These are phyloP conservation scores for Macropus fuliginosus DNA, from an alignment of 2,797 vertebrate species.

Conservation along the genomic window DNA sequence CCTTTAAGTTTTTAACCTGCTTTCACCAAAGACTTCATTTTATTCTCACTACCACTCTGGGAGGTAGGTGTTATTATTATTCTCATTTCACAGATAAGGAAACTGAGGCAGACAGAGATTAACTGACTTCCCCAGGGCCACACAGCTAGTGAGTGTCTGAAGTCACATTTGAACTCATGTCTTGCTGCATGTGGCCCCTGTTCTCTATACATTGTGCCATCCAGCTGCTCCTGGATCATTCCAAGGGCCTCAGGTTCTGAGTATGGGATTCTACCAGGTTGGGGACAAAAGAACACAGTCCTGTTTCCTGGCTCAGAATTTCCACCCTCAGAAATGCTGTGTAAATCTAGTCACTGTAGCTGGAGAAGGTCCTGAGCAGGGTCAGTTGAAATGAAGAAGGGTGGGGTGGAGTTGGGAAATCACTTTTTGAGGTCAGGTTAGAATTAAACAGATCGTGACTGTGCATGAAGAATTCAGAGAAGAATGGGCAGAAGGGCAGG, in stretches of 20 bases:
- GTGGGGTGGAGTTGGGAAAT: not conserved
- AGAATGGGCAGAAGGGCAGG: not conserved
- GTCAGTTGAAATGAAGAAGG: not conserved
- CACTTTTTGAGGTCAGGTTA: not conserved
- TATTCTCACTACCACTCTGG: not conserved
- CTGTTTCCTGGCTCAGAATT: not conserved
- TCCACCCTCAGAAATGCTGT: not conserved
- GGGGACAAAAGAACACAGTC: not conserved
- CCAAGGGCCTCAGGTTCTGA: not conserved
- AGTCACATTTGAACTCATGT: not conserved
- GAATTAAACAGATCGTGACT: not conserved
- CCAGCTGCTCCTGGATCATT: not conserved
- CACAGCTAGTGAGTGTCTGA: not conserved
- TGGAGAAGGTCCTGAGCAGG: not conserved
- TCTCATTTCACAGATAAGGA: not conserved
- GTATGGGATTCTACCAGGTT: not conserved
- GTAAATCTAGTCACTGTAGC: not conserved
- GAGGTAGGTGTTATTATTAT: not conserved
- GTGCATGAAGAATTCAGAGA: not conserved
- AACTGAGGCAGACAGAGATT: not conserved
- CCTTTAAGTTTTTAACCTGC: not conserved
- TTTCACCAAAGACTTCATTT: not conserved
- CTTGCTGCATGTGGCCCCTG: not conserved
- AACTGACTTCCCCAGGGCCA: not conserved
- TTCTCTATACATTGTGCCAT: not conserved